These are phyloP conservation scores for Chelonia mydas DNA, from an alignment of 2,797 vertebrate genomes.

Conservation along the genomic window DNA sequence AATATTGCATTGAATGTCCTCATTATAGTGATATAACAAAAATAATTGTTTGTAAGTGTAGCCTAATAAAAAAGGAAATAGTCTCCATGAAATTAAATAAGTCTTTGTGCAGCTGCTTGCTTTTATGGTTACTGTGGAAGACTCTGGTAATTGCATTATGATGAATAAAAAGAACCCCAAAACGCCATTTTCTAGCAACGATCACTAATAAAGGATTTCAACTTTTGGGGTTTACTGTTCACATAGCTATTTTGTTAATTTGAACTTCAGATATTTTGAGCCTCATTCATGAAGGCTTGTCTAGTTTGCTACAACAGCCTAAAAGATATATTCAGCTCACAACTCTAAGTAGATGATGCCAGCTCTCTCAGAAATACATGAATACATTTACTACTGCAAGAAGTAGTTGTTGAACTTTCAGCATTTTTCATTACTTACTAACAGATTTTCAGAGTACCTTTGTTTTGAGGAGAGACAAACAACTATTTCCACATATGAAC, in stretches of 20 bases:
- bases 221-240: not conserved
- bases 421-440: not conserved
- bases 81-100: conserved; percentile 13
- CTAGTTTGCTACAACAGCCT: not conserved
- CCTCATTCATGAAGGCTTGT: not conserved
- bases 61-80: conserved; percentile 34
- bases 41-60: not conserved
- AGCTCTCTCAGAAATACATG: not conserved
- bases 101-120: conserved; percentile 14
- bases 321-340: not conserved
- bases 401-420: not conserved
- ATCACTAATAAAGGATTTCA: not conserved
- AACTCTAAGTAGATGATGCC: not conserved
- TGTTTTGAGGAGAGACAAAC: not conserved
- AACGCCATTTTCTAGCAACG: not conserved
- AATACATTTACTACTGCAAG: not conserved
- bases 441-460: not conserved
- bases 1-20: not conserved
- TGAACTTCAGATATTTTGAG: not conserved
- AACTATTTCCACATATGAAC: not conserved
- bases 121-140: conserved; percentile 22
- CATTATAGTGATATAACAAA: not conserved
- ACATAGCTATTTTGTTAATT: not conserved
- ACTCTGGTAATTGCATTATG: conserved; percentile 1
- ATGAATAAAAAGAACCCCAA: not conserved